These are phyloP conservation scores for Mustela lutreola DNA, from an alignment of 2,113 vertebrate genomes.

Conservation along the genomic window DNA sequence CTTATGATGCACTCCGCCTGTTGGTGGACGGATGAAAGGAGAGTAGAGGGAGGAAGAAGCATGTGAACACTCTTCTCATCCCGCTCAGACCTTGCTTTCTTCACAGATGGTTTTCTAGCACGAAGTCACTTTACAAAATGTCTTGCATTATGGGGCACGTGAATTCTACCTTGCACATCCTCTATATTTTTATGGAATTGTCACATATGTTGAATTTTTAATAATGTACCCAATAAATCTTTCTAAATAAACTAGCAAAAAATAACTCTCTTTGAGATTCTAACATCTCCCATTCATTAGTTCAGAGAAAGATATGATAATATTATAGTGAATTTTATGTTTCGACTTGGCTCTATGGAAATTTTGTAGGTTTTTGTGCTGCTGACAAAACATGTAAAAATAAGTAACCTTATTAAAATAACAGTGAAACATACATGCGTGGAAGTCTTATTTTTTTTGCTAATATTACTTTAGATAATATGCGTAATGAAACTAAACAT, in stretches of 20 bases:
- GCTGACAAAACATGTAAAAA: not conserved
- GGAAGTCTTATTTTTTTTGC: not conserved
- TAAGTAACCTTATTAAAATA: slow-evolving; percentile 19
- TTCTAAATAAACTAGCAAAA: slow-evolving; percentile 22
- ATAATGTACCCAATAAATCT: not conserved
- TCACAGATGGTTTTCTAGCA: slow-evolving; percentile 4
- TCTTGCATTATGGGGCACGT: not conserved
- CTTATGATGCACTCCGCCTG: not conserved
- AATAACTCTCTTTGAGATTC: slow-evolving; percentile 13
- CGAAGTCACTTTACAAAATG: not conserved
- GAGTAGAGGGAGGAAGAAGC: not conserved
- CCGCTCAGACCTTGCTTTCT: slow-evolving; percentile 2
- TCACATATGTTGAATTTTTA: not conserved
- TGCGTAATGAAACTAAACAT: not conserved
- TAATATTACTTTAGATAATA: slow-evolving; percentile 26
- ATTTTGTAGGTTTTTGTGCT: not conserved
- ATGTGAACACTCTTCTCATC: not conserved
- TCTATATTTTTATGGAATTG: not conserved
- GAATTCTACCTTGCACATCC: not conserved
- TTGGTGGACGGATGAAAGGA: not conserved
- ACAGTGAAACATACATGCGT: not conserved
- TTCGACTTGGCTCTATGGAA: not conserved
- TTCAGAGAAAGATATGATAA: not conserved
- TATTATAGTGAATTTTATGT: not conserved
- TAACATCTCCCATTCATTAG: not conserved